A percentile compares a stretch with the other conserved stretches of the same genome.
Evolutionary conservation across 2,113 vertebrate genomes (phyloP).

Genomic region (Sinocyclocheilus anshuiensis): DNA sequence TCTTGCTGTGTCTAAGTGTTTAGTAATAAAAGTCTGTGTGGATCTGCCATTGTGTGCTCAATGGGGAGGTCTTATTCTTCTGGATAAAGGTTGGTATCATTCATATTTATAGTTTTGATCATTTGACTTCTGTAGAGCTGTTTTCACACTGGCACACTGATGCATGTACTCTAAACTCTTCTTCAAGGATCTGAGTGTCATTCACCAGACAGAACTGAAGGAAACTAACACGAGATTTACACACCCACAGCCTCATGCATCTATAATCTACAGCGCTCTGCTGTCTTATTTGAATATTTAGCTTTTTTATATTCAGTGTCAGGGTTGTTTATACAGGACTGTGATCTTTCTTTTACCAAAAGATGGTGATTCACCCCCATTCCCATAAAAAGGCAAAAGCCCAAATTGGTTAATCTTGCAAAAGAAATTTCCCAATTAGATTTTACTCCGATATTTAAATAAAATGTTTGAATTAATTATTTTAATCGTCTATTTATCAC

Average conservation of each 20-base stretch:
- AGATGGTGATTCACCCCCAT: neutral
- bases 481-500: neutral
- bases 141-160: neutral
- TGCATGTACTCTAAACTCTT: neutral
- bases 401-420: neutral
- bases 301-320: neutral
- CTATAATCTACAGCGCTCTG: neutral
- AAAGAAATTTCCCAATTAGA: neutral
- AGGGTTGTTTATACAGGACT: neutral
- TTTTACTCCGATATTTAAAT: neutral
- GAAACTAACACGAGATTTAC: neutral
- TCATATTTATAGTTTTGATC: neutral
- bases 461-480: neutral
- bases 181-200: neutral
- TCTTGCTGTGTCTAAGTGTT: neutral
- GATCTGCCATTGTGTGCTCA: neutral
- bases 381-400: neutral
- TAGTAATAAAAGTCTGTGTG: neutral
- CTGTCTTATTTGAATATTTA: neutral
- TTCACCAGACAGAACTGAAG: neutral
- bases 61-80: neutral
- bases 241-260: neutral
- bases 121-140: neutral
- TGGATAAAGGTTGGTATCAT: neutral
- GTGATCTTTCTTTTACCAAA: neutral